phyloP scores from a whole-genome alignment of 1,140 invertebrate species.

The Araneus ventricosus region DNA sequence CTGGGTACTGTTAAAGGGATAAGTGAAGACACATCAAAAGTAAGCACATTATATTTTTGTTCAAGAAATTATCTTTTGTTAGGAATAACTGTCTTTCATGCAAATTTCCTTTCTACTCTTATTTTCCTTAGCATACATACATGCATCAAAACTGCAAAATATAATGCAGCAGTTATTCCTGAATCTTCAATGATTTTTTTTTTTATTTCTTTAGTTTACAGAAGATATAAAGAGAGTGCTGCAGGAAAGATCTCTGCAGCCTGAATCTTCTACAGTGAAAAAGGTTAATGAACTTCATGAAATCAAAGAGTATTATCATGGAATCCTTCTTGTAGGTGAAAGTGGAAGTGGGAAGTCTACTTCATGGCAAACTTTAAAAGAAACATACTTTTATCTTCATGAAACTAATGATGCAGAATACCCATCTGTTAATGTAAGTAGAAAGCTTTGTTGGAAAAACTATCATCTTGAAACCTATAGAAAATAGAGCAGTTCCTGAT shows the following conservation, averaged over 20 bases:
- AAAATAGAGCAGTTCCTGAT: no score
- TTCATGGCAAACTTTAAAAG: conserved; percentile 89
- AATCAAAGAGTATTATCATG: conserved; percentile 96
- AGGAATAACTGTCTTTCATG: no score
- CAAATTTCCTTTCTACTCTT: no score
- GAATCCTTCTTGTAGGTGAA: conserved; percentile 97
- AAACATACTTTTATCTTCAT: conserved; percentile 82
- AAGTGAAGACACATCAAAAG: background rate
- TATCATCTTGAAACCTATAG: no score
- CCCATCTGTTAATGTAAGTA: conserved; percentile 37
- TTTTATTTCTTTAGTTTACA: conserved; percentile 40
- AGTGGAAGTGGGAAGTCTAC: conserved; percentile 96
- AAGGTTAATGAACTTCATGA: conserved; percentile 93
- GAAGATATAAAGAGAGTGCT: conserved; percentile 82
- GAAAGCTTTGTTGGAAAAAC: no score
- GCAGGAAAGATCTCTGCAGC: conserved; percentile 84
- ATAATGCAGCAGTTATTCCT: no score
- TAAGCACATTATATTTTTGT: background rate
- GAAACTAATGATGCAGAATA: background rate
- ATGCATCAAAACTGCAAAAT: background rate
- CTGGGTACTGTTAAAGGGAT: conserved; percentile 27
- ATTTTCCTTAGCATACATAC: no score
- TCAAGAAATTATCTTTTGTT: background rate
- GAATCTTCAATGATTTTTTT: no score
- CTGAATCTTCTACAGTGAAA: conserved; percentile 78